Evolutionary conservation across 2,113 vertebrate species (phyloP).

Genomic region (Thalassarche chlororhynchos): DNA sequence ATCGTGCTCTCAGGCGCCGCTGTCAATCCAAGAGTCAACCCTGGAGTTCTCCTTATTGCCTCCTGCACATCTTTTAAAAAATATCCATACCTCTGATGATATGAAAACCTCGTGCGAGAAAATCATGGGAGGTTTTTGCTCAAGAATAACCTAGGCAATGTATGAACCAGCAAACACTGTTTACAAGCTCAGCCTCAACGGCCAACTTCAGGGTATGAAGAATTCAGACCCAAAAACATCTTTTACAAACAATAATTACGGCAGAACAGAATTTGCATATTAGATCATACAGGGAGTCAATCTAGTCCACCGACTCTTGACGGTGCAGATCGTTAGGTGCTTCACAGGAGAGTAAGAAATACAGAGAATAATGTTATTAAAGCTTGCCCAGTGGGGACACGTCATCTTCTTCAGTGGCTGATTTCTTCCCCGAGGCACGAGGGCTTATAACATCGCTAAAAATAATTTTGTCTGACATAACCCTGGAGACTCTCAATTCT

Average conservation of each 20-base stretch:
- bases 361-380: constrained; percentile 14
- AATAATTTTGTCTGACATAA: constrained; percentile 63
- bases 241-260: not conserved
- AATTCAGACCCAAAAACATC: not conserved
- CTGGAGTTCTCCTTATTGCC: not conserved
- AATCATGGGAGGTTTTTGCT: not conserved
- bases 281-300: not conserved
- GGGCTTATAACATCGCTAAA: constrained; percentile 35
- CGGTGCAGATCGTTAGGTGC: not conserved
- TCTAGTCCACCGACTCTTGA: not conserved
- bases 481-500: constrained; percentile 19
- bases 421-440: constrained; percentile 37
- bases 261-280: not conserved
- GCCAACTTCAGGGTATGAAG: not conserved
- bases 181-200: not conserved
- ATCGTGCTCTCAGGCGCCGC: not conserved
- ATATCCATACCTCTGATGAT: not conserved
- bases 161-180: not conserved
- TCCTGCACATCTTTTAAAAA: not conserved
- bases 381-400: constrained; percentile 46
- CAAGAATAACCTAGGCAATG: not conserved
- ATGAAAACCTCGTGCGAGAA: rapidly evolving
- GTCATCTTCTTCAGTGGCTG: constrained; percentile 43
- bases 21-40: not conserved
- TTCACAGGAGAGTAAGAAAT: not conserved